Evolutionary conservation across 2,113 vertebrate species (phyloP).

Genomic region (Ammodytes marinus): DNA sequence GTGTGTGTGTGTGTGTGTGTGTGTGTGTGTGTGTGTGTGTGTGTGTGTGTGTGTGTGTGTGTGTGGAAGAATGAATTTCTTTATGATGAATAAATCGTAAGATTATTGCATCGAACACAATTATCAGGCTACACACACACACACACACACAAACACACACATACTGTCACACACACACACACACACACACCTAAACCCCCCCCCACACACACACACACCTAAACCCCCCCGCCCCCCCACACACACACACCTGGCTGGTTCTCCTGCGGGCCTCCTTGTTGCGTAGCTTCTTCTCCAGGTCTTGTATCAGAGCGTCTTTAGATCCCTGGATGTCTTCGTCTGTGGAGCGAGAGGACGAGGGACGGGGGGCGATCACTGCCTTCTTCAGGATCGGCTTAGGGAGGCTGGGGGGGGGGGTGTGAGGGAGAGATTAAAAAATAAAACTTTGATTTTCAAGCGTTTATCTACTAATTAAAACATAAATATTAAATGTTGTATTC

Average conservation of each 20-base stretch:
- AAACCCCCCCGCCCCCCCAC: too few relatives aligned
- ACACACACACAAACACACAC: neutral
- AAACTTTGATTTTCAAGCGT: neutral
- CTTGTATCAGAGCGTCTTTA: constrained; percentile 96
- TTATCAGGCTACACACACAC: constrained; percentile 1
- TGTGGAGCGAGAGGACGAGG: constrained; percentile 87
- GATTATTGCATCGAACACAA: neutral
- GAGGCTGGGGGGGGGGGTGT: constrained; percentile 72
- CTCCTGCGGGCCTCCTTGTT: constrained; percentile 91
- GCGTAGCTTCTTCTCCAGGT: constrained; percentile 94
- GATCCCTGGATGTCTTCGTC: constrained; percentile 95
- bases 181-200: too few relatives aligned
- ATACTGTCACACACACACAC: too few relatives aligned
- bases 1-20: neutral
- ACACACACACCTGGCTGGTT: constrained; percentile 88
- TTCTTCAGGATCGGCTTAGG: constrained; percentile 90
- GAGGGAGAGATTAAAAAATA: neutral
- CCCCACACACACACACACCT: too few relatives aligned
- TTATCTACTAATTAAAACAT: too few relatives aligned
- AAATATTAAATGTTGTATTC: too few relatives aligned
- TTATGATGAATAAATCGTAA: too few relatives aligned
- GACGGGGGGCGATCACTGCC: constrained; percentile 77
- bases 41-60: too few relatives aligned
- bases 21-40: neutral
- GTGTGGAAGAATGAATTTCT: neutral